phyloP scores from a whole-genome alignment of 1,140 invertebrate species.

The Trachymyrmex septentrionalis region DNA sequence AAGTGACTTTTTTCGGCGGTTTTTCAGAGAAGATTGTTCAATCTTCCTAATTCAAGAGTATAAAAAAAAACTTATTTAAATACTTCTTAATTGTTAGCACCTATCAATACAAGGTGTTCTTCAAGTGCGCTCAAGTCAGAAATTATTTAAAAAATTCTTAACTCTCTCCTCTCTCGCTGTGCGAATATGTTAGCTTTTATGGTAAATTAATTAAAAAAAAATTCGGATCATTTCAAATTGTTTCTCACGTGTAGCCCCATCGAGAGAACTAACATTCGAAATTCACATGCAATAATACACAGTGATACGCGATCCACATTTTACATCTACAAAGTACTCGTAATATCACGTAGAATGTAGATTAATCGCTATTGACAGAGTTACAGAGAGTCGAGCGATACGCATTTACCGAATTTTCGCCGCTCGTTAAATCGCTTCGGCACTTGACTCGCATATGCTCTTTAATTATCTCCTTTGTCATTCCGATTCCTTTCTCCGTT shows the following conservation, averaged over 20 bases:
- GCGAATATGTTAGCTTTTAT: neutral
- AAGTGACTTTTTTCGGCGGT: slow-evolving; percentile 11
- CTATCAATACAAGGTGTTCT: neutral
- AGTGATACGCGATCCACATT: slow-evolving; percentile 5
- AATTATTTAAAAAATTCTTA: slow-evolving; percentile 11
- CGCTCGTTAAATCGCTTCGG: neutral
- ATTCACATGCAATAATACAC: neutral
- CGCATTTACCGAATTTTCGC: slow-evolving; percentile 22
- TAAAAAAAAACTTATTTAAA: neutral
- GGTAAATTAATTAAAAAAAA: neutral
- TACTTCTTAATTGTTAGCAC: slow-evolving; percentile 8
- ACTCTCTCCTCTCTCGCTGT: neutral
- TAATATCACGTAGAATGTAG: slow-evolving; percentile 6
- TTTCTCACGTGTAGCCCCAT: neutral
- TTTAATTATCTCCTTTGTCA: slow-evolving; percentile 35
- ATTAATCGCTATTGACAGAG: slow-evolving; percentile 20
- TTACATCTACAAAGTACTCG: neutral
- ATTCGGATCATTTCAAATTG: too few species aligned
- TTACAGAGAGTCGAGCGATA: slow-evolving; percentile 7
- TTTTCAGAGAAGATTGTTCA: neutral
- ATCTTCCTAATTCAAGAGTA: neutral
- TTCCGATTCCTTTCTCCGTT: neutral
- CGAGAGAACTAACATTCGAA: neutral
- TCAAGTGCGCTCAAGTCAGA: slow-evolving; percentile 9
- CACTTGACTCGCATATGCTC: slow-evolving; percentile 13